These are phyloP conservation scores for Ceratothoa steindachneri DNA, from an alignment of 2,888 invertebrate species.

Conservation along the genomic window DNA sequence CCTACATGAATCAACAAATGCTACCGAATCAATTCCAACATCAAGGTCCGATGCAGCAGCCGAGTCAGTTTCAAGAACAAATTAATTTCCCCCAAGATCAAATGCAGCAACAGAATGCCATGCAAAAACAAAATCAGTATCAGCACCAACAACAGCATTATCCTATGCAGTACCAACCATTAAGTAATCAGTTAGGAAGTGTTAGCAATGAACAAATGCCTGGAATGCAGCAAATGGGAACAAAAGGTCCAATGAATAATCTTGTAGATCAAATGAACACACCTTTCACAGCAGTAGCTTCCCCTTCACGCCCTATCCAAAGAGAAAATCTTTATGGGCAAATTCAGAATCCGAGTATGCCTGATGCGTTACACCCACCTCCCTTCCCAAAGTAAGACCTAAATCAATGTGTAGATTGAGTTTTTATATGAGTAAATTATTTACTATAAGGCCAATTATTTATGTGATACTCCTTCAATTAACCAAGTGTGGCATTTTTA, in stretches of 20 bases:
- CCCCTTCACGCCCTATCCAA: constrained; percentile 29
- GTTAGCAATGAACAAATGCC: background rate
- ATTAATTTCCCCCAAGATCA: constrained; percentile 6
- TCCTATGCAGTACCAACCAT: background rate
- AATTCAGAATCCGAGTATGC: constrained; percentile 28
- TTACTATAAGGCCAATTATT: too few relatives aligned
- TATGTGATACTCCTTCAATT: too few relatives aligned
- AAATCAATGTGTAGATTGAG: background rate
- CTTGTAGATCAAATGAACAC: constrained; percentile 21
- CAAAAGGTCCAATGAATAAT: background rate
- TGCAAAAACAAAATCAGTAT: constrained; percentile 11
- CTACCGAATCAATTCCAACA: constrained; percentile 22
- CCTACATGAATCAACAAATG: constrained; percentile 15
- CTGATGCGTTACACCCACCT: constrained; percentile 8
- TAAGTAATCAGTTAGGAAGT: background rate
- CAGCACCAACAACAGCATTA: constrained; percentile 16
- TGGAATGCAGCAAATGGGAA: background rate
- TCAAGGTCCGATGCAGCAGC: constrained; percentile 2
- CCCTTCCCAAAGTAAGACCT: background rate
- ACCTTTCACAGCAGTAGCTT: constrained; percentile 39
- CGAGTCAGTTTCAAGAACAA: constrained; percentile 2
- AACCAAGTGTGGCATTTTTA: too few relatives aligned
- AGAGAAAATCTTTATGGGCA: constrained; percentile 37
- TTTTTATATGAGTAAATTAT: too few relatives aligned
- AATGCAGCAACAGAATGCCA: constrained; percentile 11